Conservation (phyloP, 2,797 vertebrate species). For the Gallirallus australis region DNA sequence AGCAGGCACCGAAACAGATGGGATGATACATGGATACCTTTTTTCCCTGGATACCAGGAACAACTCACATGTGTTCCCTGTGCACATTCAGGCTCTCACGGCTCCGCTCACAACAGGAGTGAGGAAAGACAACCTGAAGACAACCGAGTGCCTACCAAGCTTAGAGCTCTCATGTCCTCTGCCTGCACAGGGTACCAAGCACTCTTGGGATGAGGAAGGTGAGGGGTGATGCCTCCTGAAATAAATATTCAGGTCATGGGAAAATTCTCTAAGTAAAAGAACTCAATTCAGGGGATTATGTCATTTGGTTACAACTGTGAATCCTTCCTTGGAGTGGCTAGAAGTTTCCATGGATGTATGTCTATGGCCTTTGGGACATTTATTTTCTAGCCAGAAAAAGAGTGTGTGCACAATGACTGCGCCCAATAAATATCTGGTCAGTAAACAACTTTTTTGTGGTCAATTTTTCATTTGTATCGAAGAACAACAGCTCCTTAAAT, state of each 20-base stretch:
- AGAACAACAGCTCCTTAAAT: neutral
- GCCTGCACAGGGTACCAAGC: neutral
- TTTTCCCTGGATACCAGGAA: neutral
- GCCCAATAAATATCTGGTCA: neutral
- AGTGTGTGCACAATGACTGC: neutral
- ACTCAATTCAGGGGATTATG: neutral
- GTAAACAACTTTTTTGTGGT: neutral
- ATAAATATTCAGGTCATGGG: neutral
- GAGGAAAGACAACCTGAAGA: neutral
- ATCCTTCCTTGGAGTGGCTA: neutral
- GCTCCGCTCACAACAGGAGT: neutral
- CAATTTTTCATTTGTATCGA: neutral
- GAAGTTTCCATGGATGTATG: neutral
- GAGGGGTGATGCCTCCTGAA: neutral
- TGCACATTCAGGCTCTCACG: neutral
- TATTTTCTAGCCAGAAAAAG: neutral
- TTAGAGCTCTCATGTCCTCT: neutral
- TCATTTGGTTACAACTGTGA: neutral
- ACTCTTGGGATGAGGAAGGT: neutral
- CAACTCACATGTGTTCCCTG: neutral
- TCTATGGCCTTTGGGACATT: neutral
- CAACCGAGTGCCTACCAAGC: neutral
- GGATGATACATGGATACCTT: neutral
- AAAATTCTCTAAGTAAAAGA: neutral
- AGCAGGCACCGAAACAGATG: neutral